Evolutionary conservation across 2,113 vertebrate genomes (phyloP).

Genomic region (Salvelinus alpinus): DNA sequence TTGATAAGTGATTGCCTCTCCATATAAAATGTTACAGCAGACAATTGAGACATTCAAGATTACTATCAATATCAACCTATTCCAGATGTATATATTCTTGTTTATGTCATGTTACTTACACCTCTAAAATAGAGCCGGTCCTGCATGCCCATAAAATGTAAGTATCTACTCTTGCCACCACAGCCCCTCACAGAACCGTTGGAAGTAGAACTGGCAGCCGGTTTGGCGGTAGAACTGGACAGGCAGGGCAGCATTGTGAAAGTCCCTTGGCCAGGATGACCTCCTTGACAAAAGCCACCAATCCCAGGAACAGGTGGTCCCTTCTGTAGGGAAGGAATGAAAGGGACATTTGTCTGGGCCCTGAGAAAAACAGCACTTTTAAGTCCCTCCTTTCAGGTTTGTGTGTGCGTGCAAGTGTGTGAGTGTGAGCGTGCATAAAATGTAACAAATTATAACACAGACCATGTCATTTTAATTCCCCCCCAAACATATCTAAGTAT

Average conservation of each 20-base stretch:
- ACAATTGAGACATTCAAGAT: not conserved
- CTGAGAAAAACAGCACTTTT: constrained; percentile 49
- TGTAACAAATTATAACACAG: not conserved
- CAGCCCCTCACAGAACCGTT: constrained; percentile 20
- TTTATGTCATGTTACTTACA: not conserved
- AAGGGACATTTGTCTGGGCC: constrained; percentile 69
- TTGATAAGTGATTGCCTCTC: not conserved
- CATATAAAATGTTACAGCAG: not conserved
- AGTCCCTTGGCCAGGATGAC: constrained; percentile 62
- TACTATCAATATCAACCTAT: not conserved
- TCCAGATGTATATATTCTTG: not conserved
- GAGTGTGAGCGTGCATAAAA: not conserved
- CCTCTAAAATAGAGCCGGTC: not conserved
- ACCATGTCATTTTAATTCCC: not conserved
- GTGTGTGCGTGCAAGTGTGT: constrained; percentile 20
- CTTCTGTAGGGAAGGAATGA: constrained; percentile 66
- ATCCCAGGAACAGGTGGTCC: constrained; percentile 76
- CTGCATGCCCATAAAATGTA: not conserved
- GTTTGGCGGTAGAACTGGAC: constrained; percentile 38
- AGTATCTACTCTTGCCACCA: not conserved
- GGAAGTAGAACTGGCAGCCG: not conserved
- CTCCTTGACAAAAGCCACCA: constrained; percentile 72
- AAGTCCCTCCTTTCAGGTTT: constrained; percentile 28
- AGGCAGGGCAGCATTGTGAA: constrained; percentile 60
- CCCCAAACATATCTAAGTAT: not conserved